These are phyloP conservation scores for Linepithema humile DNA, from an alignment of 1,140 invertebrate species.

Conservation along the genomic window DNA sequence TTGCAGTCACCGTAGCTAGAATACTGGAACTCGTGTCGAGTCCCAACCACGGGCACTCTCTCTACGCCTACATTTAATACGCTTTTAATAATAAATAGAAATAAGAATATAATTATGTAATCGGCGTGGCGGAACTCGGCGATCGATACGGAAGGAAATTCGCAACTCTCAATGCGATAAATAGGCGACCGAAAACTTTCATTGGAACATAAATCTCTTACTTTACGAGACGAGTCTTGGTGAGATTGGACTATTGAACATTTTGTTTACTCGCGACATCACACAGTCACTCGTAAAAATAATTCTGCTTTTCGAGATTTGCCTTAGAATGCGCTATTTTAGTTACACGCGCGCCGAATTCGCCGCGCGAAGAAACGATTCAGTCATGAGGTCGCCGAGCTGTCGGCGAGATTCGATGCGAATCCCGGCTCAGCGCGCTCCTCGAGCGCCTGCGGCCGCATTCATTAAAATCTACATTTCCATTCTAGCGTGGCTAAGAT, in stretches of 20 bases:
- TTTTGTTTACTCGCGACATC: neutral
- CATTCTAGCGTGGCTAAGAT: conserved; percentile 32
- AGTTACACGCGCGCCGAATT: neutral
- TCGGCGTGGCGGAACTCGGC: conserved; percentile 42
- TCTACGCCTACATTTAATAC: conserved; percentile 52
- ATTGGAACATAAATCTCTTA: neutral
- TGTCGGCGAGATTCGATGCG: conserved; percentile 20
- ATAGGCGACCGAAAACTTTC: neutral
- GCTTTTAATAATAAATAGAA: conserved; percentile 72
- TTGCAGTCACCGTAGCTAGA: neutral
- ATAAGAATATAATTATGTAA: conserved; percentile 71
- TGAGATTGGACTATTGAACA: neutral
- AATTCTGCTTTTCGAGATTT: too few relatives aligned
- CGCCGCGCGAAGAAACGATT: conserved; percentile 16
- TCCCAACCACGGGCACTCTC: conserved; percentile 1
- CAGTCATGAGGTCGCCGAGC: conserved; percentile 2
- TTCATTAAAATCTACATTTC: conserved; percentile 50
- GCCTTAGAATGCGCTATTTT: conserved; percentile 3
- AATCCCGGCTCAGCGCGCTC: conserved; percentile 23
- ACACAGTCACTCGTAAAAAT: neutral
- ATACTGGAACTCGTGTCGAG: conserved; percentile 14
- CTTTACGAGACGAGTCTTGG: neutral
- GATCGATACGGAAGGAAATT: neutral
- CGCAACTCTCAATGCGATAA: neutral
- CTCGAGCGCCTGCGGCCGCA: neutral